Evolutionary conservation across 2,888 invertebrate genomes (phyloP).

Genomic region (Cartodere bifasciata): DNA sequence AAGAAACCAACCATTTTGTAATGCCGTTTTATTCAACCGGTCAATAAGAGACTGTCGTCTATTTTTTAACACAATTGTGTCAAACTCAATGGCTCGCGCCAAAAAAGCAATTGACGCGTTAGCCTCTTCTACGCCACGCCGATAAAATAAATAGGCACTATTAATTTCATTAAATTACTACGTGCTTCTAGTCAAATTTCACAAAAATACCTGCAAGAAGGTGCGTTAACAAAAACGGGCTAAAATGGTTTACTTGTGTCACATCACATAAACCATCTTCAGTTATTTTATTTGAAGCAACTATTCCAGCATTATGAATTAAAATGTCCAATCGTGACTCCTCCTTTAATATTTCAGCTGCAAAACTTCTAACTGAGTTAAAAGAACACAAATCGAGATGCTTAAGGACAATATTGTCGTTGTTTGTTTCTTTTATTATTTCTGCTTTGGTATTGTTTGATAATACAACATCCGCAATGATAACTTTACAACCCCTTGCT

Average conservation of each 20-base stretch:
- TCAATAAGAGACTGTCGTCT: no score
- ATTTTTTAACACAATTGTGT: no score
- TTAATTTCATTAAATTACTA: no score
- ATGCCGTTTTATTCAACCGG: no score
- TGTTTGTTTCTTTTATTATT: constrained; percentile 25
- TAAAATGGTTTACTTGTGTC: constrained; percentile 57
- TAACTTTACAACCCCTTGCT: constrained; percentile 38
- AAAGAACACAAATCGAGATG: constrained; percentile 42
- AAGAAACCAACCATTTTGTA: no score
- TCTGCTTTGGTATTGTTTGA: constrained; percentile 20
- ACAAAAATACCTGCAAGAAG: constrained; percentile 45
- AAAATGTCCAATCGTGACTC: constrained; percentile 42
- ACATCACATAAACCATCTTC: constrained; percentile 49
- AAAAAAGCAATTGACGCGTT: no score
- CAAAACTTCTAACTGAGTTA: constrained; percentile 46
- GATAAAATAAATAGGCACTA: no score
- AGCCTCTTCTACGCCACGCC: no score
- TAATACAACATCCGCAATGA: constrained; percentile 35
- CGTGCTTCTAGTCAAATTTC: no score
- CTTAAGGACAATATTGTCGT: constrained; percentile 29
- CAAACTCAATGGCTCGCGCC: no score
- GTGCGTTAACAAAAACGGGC: constrained; percentile 55
- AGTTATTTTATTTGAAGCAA: constrained; percentile 35
- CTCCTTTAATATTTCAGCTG: constrained; percentile 39
- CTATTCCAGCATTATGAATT: constrained; percentile 52